Conservation (phyloP, 2,797 vertebrate species). For the Argentina silus region DNA sequence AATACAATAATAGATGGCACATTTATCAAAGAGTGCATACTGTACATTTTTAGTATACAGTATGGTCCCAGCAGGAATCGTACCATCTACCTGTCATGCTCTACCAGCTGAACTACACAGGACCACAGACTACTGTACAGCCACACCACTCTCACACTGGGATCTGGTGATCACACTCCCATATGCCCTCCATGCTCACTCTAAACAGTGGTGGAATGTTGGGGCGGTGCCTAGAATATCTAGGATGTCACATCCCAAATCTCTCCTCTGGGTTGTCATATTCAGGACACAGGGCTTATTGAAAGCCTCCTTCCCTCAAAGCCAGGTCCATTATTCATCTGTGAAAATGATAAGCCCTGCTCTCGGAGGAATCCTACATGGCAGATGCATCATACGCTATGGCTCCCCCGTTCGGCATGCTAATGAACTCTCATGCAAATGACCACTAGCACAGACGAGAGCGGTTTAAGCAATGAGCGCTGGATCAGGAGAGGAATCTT, state of each 20-base stretch:
- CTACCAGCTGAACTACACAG: no score
- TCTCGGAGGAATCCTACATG: constrained; percentile 22
- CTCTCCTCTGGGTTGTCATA: neutral
- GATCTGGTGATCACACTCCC: neutral
- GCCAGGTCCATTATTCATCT: constrained; percentile 45
- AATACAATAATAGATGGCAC: no score
- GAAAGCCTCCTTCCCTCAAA: constrained; percentile 24
- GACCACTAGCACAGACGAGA: neutral
- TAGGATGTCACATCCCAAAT: constrained; percentile 11
- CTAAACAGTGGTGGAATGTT: neutral
- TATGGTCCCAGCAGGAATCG: no score
- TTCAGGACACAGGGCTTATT: constrained; percentile 20
- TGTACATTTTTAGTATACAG: no score
- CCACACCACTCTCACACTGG: neutral
- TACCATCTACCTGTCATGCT: no score
- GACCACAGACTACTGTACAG: neutral
- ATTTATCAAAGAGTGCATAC: no score
- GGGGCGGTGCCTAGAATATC: neutral
- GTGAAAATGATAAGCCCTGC: constrained; percentile 39
- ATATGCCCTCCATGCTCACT: neutral
- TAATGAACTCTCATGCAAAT: constrained; percentile 36
- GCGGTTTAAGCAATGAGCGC: neutral
- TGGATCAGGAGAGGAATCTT: constrained; percentile 9
- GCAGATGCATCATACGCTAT: constrained; percentile 23
- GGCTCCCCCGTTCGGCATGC: constrained; percentile 24